Evolutionary conservation across 2,888 invertebrate genomes (phyloP).

Genomic region (Melinaea marsaeus): DNA sequence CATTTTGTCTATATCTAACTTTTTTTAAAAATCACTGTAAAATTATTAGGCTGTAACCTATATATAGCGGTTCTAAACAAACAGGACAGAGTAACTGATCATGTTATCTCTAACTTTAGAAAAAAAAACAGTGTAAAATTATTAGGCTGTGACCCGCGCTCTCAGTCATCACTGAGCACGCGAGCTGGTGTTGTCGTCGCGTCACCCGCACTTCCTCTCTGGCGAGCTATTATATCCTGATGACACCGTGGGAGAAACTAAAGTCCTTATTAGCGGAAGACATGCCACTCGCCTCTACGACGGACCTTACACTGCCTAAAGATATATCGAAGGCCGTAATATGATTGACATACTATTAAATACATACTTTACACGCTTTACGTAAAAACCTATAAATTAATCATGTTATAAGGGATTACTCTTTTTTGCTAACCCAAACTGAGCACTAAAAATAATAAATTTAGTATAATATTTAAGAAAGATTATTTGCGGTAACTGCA

Average conservation of each 20-base stretch:
- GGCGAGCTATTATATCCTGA: constrained; percentile 85
- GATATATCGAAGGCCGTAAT: neutral
- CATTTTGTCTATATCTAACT: too few relatives aligned
- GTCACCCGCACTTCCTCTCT: constrained; percentile 90
- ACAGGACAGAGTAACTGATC: too few relatives aligned
- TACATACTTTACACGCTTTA: constrained; percentile 37
- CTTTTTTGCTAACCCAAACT: neutral
- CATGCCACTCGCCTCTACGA: constrained; percentile 88
- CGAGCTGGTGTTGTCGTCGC: constrained; percentile 48
- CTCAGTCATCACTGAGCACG: constrained; percentile 60
- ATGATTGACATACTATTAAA: neutral
- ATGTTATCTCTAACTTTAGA: too few relatives aligned
- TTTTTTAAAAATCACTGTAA: too few relatives aligned
- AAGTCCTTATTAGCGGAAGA: constrained; percentile 89
- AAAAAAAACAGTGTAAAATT: too few relatives aligned
- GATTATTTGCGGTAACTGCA: too few relatives aligned
- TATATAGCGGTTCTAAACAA: too few relatives aligned
- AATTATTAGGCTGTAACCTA: constrained; percentile 79
- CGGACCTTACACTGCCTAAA: constrained; percentile 80
- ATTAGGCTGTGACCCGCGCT: constrained; percentile 83
- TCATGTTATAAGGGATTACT: neutral
- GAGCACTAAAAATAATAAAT: too few relatives aligned
- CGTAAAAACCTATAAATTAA: neutral
- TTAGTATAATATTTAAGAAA: too few relatives aligned
- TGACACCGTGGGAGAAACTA: constrained; percentile 86